phyloP scores from a whole-genome alignment of 2,888 invertebrate species.

The Lymantria dispar region DNA sequence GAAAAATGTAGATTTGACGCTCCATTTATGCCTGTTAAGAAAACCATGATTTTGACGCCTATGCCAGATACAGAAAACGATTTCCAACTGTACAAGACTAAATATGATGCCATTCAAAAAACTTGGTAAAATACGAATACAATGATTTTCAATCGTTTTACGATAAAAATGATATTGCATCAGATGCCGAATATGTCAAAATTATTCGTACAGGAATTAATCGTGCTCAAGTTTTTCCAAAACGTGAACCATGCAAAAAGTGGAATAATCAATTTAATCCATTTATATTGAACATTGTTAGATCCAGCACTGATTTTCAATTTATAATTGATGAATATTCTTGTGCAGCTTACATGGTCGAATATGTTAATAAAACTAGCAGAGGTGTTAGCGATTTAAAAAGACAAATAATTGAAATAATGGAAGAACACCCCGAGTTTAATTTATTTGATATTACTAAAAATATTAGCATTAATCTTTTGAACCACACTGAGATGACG shows the following conservation, averaged over 20 bases:
- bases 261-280: no score
- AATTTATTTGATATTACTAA: slow-evolving; percentile 23
- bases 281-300: no score
- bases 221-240: no score
- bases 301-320: slow-evolving; percentile 39
- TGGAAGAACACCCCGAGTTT: slow-evolving; percentile 34
- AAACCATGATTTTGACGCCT: slow-evolving; percentile 40
- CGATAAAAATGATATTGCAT: no score
- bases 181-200: no score
- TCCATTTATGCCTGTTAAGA: slow-evolving; percentile 39
- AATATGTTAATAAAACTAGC: slow-evolving; percentile 52
- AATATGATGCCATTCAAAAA: no score
- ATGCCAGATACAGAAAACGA: no score
- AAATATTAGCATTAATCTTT: slow-evolving; percentile 34
- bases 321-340: slow-evolving; percentile 42
- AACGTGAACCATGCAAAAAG: no score
- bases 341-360: slow-evolving; percentile 44
- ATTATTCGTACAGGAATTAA: no score
- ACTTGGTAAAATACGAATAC: no score
- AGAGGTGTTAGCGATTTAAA: slow-evolving; percentile 46
- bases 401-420: slow-evolving; percentile 37
- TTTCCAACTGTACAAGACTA: no score
- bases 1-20: slow-evolving; percentile 41
- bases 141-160: no score
- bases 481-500: slow-evolving; percentile 52